phyloP scores from a whole-genome alignment of 2,888 invertebrate genomes.

The Scotopteryx bipunctaria region DNA sequence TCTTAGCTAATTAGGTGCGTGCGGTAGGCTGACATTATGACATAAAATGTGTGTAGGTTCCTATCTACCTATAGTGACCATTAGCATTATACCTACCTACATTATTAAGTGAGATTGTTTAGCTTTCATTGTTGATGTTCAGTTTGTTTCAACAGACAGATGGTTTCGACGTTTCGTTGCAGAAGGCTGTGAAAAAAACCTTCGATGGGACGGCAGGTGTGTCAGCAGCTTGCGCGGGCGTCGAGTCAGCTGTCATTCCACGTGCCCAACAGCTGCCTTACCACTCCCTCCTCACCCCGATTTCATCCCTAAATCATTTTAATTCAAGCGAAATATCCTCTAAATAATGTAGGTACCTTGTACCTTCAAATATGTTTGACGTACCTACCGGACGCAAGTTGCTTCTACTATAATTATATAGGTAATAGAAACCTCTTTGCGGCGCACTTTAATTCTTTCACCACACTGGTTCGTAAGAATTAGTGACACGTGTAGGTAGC shows the following conservation, averaged over 20 bases:
- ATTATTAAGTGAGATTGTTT: background rate
- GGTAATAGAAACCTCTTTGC: no score
- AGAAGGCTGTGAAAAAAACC: constrained; percentile 55
- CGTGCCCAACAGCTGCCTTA: constrained; percentile 74
- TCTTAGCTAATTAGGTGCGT: no score
- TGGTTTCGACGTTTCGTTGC: constrained; percentile 41
- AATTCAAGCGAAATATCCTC: constrained; percentile 35
- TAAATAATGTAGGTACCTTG: no score
- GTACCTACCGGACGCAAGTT: no score
- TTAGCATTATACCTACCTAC: constrained; percentile 2
- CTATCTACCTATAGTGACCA: no score
- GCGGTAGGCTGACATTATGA: no score
- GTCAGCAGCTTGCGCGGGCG: constrained; percentile 76
- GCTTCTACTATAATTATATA: no score
- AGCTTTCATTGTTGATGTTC: background rate
- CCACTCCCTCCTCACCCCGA: constrained; percentile 52
- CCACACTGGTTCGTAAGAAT: no score
- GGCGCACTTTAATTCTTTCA: no score
- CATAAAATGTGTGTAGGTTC: no score
- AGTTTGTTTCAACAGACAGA: constrained; percentile 33
- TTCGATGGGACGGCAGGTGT: constrained; percentile 70
- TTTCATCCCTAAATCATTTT: constrained; percentile 42
- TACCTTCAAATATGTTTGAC: no score
- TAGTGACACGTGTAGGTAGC: no score
- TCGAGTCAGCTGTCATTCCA: constrained; percentile 68